Percentiles rank a stretch among this genome's conserved stretches.
Evolutionary conservation across 2,888 invertebrate species (phyloP).

Genomic region (Thysanoteuthis rhombus): DNA sequence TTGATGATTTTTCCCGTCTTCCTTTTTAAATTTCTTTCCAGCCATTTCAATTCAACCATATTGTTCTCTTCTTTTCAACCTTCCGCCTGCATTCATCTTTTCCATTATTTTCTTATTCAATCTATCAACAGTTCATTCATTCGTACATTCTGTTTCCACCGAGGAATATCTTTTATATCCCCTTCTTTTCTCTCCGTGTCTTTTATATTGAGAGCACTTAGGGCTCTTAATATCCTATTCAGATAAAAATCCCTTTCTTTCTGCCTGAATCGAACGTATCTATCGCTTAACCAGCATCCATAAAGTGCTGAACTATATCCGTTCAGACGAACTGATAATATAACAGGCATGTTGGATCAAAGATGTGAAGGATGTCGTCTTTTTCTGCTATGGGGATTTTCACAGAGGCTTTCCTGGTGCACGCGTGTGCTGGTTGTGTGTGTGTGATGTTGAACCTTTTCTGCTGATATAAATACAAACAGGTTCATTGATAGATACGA

Average conservation of each 20-base stretch:
- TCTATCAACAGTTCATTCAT: constrained; percentile 12
- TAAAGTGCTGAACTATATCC: neutral
- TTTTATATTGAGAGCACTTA: neutral
- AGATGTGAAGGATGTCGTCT: neutral
- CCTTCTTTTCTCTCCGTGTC: neutral
- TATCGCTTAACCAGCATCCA: neutral
- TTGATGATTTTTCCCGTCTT: neutral
- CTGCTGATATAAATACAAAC: neutral
- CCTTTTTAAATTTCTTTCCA: neutral
- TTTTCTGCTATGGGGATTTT: neutral
- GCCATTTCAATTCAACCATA: neutral
- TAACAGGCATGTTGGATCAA: neutral
- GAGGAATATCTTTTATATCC: neutral
- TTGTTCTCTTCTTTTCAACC: neutral
- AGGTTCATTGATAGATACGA: neutral
- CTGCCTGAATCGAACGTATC: neutral
- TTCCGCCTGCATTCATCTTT: neutral
- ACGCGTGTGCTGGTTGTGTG: neutral
- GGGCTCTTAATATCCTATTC: neutral
- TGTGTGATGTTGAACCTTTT: neutral
- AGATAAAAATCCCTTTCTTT: neutral
- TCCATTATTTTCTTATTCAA: neutral
- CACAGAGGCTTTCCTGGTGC: neutral
- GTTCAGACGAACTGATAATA: neutral
- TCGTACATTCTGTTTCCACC: neutral